phyloP scores from a whole-genome alignment of 1,140 invertebrate species.

The Cydia pomonella region DNA sequence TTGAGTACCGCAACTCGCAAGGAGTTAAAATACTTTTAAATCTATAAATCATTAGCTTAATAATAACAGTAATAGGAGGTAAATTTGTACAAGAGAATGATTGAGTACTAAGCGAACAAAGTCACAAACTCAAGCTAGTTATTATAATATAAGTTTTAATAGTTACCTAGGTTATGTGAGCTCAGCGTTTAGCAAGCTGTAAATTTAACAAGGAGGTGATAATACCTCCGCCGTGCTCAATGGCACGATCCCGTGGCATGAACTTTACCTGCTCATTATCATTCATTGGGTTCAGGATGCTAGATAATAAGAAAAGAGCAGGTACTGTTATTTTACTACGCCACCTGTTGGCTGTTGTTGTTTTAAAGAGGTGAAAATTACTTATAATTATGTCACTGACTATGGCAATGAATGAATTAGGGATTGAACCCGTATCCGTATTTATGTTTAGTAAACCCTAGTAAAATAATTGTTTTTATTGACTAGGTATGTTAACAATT shows the following conservation, averaged over 20 bases:
- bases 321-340: background rate
- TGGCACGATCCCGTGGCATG: slow-evolving; percentile 17
- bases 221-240: slow-evolving; percentile 19
- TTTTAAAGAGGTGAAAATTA: background rate
- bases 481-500: too few relatives aligned
- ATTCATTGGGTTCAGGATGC: background rate
- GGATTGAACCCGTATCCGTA: too few relatives aligned
- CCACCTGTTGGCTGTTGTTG: slow-evolving; percentile 1
- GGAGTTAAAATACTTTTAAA: too few relatives aligned
- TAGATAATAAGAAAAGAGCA: background rate
- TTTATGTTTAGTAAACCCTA: too few relatives aligned
- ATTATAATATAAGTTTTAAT: slow-evolving; percentile 9
- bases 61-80: background rate
- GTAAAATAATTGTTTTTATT: too few relatives aligned
- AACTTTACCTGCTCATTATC: slow-evolving; percentile 30
- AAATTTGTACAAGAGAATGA: background rate
- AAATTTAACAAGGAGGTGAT: slow-evolving; percentile 30
- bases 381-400: too few relatives aligned
- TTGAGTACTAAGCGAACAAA: too few relatives aligned
- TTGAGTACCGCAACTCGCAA: too few relatives aligned
- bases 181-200: slow-evolving; percentile 12
- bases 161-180: background rate
- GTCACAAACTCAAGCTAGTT: background rate
- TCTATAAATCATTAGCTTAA: too few relatives aligned
- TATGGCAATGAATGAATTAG: too few relatives aligned